Conservation (phyloP, 2,113 vertebrate species). For the Serilophus lunatus region DNA sequence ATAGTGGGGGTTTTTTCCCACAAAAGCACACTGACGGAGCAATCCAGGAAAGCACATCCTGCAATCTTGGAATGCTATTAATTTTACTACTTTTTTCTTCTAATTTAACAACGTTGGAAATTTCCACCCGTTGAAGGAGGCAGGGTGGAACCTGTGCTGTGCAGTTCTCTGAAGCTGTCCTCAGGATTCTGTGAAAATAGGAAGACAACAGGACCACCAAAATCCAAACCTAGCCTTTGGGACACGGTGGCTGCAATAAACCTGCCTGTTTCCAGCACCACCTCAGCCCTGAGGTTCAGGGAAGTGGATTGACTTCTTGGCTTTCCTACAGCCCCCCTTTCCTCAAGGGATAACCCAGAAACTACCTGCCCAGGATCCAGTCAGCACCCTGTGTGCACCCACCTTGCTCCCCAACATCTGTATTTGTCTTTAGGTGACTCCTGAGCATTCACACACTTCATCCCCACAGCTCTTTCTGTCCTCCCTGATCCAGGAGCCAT, state of each 20-base stretch:
- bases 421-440: background rate
- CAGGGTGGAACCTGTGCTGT: background rate
- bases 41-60: constrained; percentile 8
- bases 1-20: background rate
- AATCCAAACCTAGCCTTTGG: background rate
- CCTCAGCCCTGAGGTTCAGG: background rate
- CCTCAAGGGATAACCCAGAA: background rate
- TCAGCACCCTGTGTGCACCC: no score
- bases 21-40: constrained; percentile 32
- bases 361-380: background rate
- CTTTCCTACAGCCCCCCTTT: background rate
- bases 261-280: background rate
- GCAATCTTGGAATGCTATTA: background rate
- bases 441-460: background rate
- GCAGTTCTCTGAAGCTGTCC: background rate
- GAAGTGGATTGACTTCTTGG: background rate
- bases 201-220: background rate
- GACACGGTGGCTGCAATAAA: background rate
- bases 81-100: background rate
- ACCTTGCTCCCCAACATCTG: rapidly evolving
- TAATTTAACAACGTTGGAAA: background rate
- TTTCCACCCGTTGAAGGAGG: background rate
- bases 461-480: rapidly evolving
- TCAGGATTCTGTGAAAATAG: rapidly evolving
- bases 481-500: background rate